Evolutionary conservation across 2,797 vertebrate genomes (phyloP).

Genomic region (Protonibea diacanthus): DNA sequence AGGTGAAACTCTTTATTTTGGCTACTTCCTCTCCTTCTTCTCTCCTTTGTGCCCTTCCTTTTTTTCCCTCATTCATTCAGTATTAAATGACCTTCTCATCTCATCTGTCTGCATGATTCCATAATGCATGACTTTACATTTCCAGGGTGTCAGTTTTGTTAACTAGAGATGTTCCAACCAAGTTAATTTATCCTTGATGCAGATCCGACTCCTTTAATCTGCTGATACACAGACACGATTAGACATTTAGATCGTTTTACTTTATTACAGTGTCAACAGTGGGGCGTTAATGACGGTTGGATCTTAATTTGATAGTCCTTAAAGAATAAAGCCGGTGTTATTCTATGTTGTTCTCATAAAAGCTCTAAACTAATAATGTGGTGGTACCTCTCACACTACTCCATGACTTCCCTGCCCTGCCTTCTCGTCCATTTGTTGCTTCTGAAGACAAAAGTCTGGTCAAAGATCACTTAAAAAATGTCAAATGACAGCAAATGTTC

Average conservation of each 20-base stretch:
- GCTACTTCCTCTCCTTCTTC: slow-evolving; percentile 57
- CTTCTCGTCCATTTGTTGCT: background rate
- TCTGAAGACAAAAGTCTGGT: background rate
- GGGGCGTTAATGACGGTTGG: background rate
- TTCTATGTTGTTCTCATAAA: background rate
- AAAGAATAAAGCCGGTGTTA: background rate
- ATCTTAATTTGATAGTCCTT: background rate
- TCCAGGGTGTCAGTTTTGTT: slow-evolving; percentile 14
- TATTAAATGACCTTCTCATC: slow-evolving; percentile 10
- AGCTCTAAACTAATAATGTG: background rate
- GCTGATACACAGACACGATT: background rate
- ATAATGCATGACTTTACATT: slow-evolving; percentile 50
- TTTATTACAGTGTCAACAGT: background rate
- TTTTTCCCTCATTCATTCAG: slow-evolving; percentile 20
- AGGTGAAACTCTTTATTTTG: slow-evolving; percentile 93
- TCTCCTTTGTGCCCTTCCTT: slow-evolving; percentile 20
- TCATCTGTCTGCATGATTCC: slow-evolving; percentile 47
- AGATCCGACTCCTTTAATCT: slow-evolving; percentile 23
- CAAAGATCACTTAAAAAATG: background rate
- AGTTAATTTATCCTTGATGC: slow-evolving; percentile 12
- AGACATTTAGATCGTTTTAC: background rate
- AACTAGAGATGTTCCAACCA: slow-evolving; percentile 3
- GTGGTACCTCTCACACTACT: background rate
- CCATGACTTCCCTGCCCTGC: background rate
- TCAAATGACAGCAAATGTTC: background rate